Conservation (phyloP, 2,888 invertebrate genomes). For the Nysson spinosus region DNA sequence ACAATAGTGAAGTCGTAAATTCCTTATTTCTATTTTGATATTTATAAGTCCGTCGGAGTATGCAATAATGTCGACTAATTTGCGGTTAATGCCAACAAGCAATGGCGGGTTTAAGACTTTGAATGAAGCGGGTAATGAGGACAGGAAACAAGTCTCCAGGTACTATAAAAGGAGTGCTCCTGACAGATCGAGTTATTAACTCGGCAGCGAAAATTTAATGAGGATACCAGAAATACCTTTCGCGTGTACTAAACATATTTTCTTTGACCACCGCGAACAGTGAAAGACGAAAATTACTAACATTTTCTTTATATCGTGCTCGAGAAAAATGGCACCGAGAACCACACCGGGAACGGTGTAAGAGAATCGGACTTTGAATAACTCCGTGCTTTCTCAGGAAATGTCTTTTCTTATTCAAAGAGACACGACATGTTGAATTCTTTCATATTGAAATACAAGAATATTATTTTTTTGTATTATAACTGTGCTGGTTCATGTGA, state of each 20-base stretch:
- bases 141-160: neutral
- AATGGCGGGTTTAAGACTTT: slow-evolving; percentile 3
- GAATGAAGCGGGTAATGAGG: slow-evolving; percentile 19
- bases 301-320: slow-evolving; percentile 17
- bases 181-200: slow-evolving; percentile 40
- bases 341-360: neutral
- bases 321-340: too few relatives aligned
- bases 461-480: too few relatives aligned
- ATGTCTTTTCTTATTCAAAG: too few relatives aligned
- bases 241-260: slow-evolving; percentile 8
- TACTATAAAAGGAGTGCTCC: slow-evolving; percentile 27
- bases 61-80: slow-evolving; percentile 7
- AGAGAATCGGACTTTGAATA: slow-evolving; percentile 5
- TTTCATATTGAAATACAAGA: too few relatives aligned
- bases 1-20: too few relatives aligned
- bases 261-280: slow-evolving; percentile 21
- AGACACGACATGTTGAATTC: too few relatives aligned
- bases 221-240: slow-evolving; percentile 21
- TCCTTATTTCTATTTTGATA: neutral
- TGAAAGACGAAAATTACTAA: slow-evolving; percentile 9
- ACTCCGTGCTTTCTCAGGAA: too few relatives aligned
- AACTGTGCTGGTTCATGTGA: too few relatives aligned
- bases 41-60: neutral
- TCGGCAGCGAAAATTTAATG: slow-evolving; percentile 29
- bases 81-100: slow-evolving; percentile 10